These are phyloP conservation scores for Chelonia mydas DNA, from an alignment of 2,797 vertebrate species.

Conservation along the genomic window DNA sequence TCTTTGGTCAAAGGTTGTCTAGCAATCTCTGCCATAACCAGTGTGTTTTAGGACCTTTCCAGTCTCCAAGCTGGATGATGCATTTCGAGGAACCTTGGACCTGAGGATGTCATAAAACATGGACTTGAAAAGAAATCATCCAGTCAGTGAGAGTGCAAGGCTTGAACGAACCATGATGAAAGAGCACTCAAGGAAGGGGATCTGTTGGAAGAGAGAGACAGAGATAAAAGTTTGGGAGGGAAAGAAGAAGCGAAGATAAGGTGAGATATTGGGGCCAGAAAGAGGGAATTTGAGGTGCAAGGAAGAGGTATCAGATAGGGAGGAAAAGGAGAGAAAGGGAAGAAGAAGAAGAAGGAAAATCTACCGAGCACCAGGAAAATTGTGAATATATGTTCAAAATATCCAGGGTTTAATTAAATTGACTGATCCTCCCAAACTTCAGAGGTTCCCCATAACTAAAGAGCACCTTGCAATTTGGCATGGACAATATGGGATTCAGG, in stretches of 20 bases:
- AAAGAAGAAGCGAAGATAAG: not conserved
- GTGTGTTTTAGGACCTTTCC: not conserved
- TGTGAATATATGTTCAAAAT: not conserved
- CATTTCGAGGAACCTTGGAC: not conserved
- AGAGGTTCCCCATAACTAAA: conserved; percentile 14
- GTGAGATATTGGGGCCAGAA: not conserved
- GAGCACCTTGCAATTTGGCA: not conserved
- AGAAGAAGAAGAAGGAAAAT: not conserved
- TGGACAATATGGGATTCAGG: not conserved
- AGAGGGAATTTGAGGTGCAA: not conserved
- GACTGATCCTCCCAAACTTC: not conserved
- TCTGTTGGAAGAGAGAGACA: not conserved
- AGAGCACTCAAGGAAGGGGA: not conserved
- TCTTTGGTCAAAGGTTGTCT: not conserved
- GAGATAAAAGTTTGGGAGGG: not conserved
- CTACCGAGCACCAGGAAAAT: not conserved
- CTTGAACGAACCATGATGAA: not conserved
- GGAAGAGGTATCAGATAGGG: not conserved
- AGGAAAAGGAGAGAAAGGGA: not conserved
- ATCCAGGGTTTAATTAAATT: not conserved
- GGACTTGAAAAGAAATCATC: conserved; percentile 4
- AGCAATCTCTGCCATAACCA: not conserved
- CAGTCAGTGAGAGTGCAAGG: not conserved
- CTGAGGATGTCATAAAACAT: not conserved
- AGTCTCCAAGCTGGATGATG: not conserved